phyloP scores from a whole-genome alignment of 2,113 vertebrate genomes.

The Nothoprocta pentlandii region DNA sequence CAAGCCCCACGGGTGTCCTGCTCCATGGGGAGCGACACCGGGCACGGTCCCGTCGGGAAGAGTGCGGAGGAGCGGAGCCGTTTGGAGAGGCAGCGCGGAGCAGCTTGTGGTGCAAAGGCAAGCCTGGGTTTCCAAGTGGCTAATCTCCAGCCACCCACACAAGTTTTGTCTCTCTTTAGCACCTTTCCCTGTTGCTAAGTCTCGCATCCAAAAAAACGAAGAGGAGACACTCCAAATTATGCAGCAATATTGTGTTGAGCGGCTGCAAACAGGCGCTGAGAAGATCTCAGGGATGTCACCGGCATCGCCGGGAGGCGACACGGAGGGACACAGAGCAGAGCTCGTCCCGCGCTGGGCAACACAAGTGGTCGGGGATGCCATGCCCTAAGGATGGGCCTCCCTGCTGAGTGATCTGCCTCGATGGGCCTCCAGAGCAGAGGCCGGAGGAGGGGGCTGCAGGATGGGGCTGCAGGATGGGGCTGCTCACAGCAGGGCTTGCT shows the following conservation, averaged over 20 bases:
- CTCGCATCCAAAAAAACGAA: slow-evolving; percentile 66
- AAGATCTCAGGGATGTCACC: background rate
- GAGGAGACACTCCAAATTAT: slow-evolving; percentile 57
- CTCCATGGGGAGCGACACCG: background rate
- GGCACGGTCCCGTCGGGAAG: too few species aligned
- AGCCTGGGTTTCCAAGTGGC: slow-evolving; percentile 72
- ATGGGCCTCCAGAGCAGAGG: background rate
- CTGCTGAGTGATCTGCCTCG: accelerated
- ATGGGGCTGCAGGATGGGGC: too few species aligned
- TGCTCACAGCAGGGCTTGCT: background rate
- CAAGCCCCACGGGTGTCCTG: accelerated
- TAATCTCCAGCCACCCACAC: slow-evolving; percentile 74
- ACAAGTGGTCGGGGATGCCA: too few species aligned
- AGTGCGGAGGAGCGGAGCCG: background rate
- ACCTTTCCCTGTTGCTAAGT: slow-evolving; percentile 76
- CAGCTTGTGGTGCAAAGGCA: slow-evolving; percentile 67
- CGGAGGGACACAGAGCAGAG: background rate
- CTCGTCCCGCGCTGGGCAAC: background rate
- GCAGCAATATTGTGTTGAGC: slow-evolving; percentile 31
- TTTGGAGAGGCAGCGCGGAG: slow-evolving; percentile 19
- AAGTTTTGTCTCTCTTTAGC: slow-evolving; percentile 77
- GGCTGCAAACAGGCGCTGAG: slow-evolving; percentile 11
- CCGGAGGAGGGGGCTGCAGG: background rate
- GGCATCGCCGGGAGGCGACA: background rate
- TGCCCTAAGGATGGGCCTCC: background rate